Evolutionary conservation across 2,888 invertebrate genomes (phyloP), one percentile per base, ranked within the genome.

Genomic region (Marasmarcha lunaedactyla): DNA sequence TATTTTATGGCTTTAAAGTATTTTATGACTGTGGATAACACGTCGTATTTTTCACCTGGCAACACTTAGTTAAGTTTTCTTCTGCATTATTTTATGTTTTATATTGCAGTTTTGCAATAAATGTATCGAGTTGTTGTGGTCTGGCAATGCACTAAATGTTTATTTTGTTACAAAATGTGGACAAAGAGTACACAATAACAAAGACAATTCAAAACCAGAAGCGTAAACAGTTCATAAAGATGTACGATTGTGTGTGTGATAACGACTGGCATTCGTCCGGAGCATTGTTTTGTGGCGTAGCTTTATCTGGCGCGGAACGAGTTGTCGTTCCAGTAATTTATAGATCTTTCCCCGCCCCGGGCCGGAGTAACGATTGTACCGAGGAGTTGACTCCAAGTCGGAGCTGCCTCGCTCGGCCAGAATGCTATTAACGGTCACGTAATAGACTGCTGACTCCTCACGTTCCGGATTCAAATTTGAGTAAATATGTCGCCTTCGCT

Each of bases 271-370:
- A 67, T 72, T 76, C 69, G 71, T 69, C 67, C 59, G 59, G 59
- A 64, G 69, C 66, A 76, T 78, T 79, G 78, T 81, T 76, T 79
- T 73, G 78, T 59, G 74, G 72, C 68, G 68, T 65, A 65, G 74
- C 74, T 72, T 78, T 77, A 79, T 78, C 77, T 78, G 72, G 71
- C 68, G 63, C 63, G 63, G 72, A 78, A 76, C 73, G 72, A 77
- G 74, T 76, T 78, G 76, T 77, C 78, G 73, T 79, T 77, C 52
- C 63, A 63, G 70, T 79, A 76, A 79, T 78, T 79, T 79, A 81
- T 81, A 76, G 78, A 73, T 71, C 60, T 71, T 68, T 67, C 69
- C 67, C 73, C 73, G 76, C 76, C 73, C 65, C 70, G 53, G 69
- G 73, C 70, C 53, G 52, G 57, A 62, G 62, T 64, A 66, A 67